Percentiles rank a stretch among this genome's conserved stretches.
Conservation (phyloP, 2,888 invertebrate species). For the Pachymerium ferrugineum region DNA sequence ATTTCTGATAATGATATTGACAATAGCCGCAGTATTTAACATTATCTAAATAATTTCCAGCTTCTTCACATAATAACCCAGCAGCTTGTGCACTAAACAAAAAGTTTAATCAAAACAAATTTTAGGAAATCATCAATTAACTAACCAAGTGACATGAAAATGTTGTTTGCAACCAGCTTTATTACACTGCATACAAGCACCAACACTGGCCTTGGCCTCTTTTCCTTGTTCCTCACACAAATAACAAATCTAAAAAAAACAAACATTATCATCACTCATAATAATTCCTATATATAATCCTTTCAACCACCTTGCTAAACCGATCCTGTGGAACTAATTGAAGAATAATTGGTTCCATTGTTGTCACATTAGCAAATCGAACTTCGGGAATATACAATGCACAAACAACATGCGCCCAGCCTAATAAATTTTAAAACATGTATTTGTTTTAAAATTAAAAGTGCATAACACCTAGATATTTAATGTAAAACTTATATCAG, state of each 20-base stretch:
- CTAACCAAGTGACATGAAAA: conserved; percentile 86
- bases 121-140: not conserved
- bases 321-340: conserved; percentile 85
- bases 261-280: not conserved
- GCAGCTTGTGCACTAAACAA: conserved; percentile 77
- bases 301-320: conserved; percentile 71
- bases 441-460: too few species aligned
- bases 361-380: conserved; percentile 93
- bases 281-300: not conserved
- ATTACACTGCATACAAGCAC: conserved; percentile 98
- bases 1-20: conserved; percentile 89
- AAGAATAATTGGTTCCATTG: conserved; percentile 96
- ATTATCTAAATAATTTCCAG: conserved; percentile 86
- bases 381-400: conserved; percentile 98
- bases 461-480: too few species aligned
- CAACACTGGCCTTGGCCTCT: conserved; percentile 70
- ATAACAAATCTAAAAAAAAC: conserved; percentile 70
- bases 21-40: conserved; percentile 99
- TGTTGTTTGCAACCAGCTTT: conserved; percentile 91
- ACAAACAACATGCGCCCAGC: conserved; percentile 98
- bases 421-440: conserved; percentile 40
- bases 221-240: conserved; percentile 88
- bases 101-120: too few species aligned
- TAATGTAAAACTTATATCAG: too few species aligned
- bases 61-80: conserved; percentile 92